These are phyloP conservation scores for Rana temporaria DNA, from an alignment of 2,113 vertebrate genomes.

Conservation along the genomic window DNA sequence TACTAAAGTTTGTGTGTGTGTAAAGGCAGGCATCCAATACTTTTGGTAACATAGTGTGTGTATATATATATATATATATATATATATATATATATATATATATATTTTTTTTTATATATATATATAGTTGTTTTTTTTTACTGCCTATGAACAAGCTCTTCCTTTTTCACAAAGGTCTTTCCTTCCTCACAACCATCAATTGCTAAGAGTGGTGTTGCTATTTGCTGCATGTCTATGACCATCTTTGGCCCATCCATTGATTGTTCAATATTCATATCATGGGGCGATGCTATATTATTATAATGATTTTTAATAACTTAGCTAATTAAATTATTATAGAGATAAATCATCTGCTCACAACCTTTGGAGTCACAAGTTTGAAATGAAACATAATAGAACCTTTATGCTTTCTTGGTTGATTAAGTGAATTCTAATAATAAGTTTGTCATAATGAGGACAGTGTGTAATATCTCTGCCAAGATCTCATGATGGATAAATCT, in stretches of 20 bases:
- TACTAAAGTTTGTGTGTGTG: too few relatives aligned
- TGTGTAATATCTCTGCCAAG: constrained; percentile 37
- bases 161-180: too few relatives aligned
- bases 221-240: constrained; percentile 5
- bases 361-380: constrained; percentile 39
- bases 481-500: constrained; percentile 48
- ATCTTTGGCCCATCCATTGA: constrained; percentile 19
- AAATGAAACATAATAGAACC: constrained; percentile 47
- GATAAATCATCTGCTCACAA: constrained; percentile 43
- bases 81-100: too few relatives aligned
- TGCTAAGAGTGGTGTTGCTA: neutral
- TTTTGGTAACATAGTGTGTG: too few relatives aligned
- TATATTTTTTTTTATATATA: too few relatives aligned
- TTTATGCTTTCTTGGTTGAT: constrained; percentile 40
- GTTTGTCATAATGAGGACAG: constrained; percentile 32
- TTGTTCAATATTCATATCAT: constrained; percentile 43
- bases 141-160: too few relatives aligned
- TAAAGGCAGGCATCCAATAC: too few relatives aligned
- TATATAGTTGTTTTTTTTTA: too few relatives aligned
- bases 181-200: too few relatives aligned
- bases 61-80: too few relatives aligned
- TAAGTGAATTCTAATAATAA: constrained; percentile 49
- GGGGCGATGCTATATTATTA: constrained; percentile 37
- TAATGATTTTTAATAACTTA: constrained; percentile 53
- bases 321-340: constrained; percentile 52